A percentile compares a stretch with the other conserved stretches of the same genome.
These are phyloP conservation scores for Lymantria monacha DNA, from an alignment of 2,888 invertebrate genomes.

Conservation along the genomic window DNA sequence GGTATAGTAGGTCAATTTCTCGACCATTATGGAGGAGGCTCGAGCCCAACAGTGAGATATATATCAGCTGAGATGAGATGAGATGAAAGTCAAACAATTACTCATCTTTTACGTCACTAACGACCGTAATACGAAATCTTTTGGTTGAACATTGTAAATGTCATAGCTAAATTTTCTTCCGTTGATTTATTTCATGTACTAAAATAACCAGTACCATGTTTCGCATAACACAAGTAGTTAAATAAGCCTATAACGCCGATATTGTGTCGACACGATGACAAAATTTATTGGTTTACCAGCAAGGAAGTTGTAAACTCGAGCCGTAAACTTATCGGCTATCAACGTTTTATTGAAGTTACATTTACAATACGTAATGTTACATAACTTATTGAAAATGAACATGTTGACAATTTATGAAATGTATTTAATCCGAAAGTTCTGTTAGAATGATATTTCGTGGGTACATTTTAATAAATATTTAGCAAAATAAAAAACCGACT, in stretches of 20 bases:
- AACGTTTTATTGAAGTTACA: conserved; percentile 31
- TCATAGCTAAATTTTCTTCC: neutral
- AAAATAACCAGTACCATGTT: neutral
- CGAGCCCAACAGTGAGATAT: too few species aligned
- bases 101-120: too few species aligned
- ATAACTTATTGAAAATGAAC: conserved; percentile 5
- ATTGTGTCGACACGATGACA: conserved; percentile 15
- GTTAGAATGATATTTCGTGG: too few species aligned
- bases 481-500: too few species aligned
- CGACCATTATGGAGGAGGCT: too few species aligned
- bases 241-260: conserved; percentile 11
- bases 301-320: conserved; percentile 37
- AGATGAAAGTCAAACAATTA: too few species aligned
- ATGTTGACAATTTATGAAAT: neutral
- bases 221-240: neutral
- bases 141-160: too few species aligned
- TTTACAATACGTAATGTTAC: conserved; percentile 17
- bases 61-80: too few species aligned
- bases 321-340: conserved; percentile 40
- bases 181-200: neutral
- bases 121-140: too few species aligned
- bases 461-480: too few species aligned
- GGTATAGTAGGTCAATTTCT: too few species aligned
- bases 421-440: too few species aligned
- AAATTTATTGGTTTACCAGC: conserved; percentile 31